Evolutionary conservation across 2,888 invertebrate genomes (phyloP).

Genomic region (Drosophila cracens): DNA sequence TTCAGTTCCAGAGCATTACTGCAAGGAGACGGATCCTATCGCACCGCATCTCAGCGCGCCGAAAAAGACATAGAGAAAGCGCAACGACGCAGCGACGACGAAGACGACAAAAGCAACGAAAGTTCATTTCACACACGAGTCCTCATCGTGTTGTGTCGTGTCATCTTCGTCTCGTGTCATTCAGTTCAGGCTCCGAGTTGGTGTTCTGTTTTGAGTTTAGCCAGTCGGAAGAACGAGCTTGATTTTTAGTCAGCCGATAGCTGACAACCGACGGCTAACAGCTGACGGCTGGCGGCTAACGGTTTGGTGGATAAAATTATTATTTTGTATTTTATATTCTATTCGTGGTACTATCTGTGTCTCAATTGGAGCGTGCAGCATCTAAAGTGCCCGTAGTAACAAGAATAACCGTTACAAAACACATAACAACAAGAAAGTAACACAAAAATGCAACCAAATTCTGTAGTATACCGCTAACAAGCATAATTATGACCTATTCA

Average conservation of each 20-base stretch:
- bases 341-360: constrained; percentile 78
- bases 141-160: constrained; percentile 5
- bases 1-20: constrained; percentile 51
- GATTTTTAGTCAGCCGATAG: not conserved
- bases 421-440: constrained; percentile 32
- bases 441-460: constrained; percentile 10
- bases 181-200: constrained; percentile 15
- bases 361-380: constrained; percentile 75
- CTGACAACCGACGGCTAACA: not conserved
- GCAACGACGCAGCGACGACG: not conserved
- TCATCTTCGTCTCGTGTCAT: constrained; percentile 3
- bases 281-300: not conserved
- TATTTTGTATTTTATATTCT: constrained; percentile 44
- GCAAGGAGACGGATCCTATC: constrained; percentile 9
- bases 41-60: constrained; percentile 3
- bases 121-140: not conserved
- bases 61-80: not conserved
- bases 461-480: constrained; percentile 11
- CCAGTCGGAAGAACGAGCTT: constrained; percentile 8
- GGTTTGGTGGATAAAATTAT: constrained; percentile 9
- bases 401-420: constrained; percentile 37
- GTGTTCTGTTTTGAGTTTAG: constrained; percentile 27
- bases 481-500: constrained; percentile 24
- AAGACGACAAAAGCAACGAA: not conserved
- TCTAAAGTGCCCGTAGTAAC: constrained; percentile 72